Conservation (phyloP, 92 coral and sea anemone genomes). For the Phymanthus crucifer region DNA sequence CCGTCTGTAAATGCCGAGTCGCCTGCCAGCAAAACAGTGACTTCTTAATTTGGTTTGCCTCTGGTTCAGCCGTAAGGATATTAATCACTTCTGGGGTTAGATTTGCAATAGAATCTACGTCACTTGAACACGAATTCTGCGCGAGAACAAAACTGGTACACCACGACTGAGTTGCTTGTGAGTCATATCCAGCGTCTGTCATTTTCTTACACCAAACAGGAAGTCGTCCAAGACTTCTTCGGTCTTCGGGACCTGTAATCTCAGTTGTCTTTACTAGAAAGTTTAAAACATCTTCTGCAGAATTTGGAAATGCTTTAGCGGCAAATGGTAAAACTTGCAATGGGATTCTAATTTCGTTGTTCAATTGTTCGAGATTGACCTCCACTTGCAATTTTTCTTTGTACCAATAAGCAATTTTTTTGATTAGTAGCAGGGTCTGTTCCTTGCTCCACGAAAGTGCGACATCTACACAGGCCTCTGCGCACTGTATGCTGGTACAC, state of each 20-base stretch:
- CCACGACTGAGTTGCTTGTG: conserved; percentile 51
- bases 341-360: background rate
- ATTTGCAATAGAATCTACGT: conserved; percentile 56
- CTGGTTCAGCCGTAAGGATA: conserved; percentile 23
- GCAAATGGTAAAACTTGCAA: conserved; percentile 21
- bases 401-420: background rate
- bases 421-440: background rate
- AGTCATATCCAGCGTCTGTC: conserved; percentile 38
- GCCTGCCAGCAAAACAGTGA: conserved; percentile 40
- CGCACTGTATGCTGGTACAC: background rate
- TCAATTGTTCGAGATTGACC: background rate
- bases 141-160: conserved; percentile 48
- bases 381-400: background rate
- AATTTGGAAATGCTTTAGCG: conserved; percentile 19
- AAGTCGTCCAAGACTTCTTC: conserved; percentile 27
- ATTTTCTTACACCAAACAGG: conserved; percentile 45
- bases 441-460: conserved; percentile 14
- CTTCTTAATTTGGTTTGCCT: conserved; percentile 21
- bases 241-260: conserved; percentile 42
- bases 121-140: conserved; percentile 41
- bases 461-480: conserved; percentile 15
- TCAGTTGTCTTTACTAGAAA: background rate
- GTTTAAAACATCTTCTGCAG: conserved; percentile 5
- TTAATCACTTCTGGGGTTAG: conserved; percentile 28
- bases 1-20: conserved; percentile 16